These are phyloP conservation scores for Drosophila oshimai DNA, from an alignment of 1,140 invertebrate species.

Conservation along the genomic window DNA sequence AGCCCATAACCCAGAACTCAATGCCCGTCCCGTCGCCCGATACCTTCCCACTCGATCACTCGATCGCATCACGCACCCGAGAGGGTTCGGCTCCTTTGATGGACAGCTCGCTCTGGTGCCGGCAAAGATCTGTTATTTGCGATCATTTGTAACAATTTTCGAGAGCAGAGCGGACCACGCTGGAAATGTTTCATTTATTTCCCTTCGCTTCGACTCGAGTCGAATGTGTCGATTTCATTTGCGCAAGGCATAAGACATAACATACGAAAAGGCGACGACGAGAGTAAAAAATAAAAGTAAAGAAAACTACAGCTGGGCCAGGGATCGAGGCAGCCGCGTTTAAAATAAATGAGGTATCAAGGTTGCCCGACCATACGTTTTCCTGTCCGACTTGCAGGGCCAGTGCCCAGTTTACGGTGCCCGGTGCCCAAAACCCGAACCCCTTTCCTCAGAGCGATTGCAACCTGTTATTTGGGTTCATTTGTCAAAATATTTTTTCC, in stretches of 20 bases:
- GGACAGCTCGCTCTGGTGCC: conserved; percentile 55
- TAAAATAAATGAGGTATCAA: conserved; percentile 82
- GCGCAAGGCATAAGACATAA: conserved; percentile 51
- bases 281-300: conserved; percentile 15
- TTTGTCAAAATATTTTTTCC: conserved; percentile 83
- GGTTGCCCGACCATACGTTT: conserved; percentile 80
- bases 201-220: conserved; percentile 32
- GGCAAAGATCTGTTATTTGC: conserved; percentile 82
- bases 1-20: conserved; percentile 3
- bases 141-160: conserved; percentile 83
- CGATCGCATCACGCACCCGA: conserved; percentile 59
- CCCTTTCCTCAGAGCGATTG: conserved; percentile 59
- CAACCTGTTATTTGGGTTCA: conserved; percentile 83
- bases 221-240: conserved; percentile 80
- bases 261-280: conserved; percentile 26
- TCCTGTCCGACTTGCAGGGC: conserved; percentile 55
- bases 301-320: conserved; percentile 37
- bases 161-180: conserved; percentile 46
- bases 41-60: conserved; percentile 20
- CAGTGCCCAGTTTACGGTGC: conserved; percentile 19
- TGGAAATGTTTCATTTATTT: conserved; percentile 49
- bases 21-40: background rate
- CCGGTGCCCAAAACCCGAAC: conserved; percentile 3
- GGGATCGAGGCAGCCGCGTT: conserved; percentile 52
- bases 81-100: conserved; percentile 73